Conservation (phyloP, 2,113 vertebrate species). For the Crotalus helleri region DNA sequence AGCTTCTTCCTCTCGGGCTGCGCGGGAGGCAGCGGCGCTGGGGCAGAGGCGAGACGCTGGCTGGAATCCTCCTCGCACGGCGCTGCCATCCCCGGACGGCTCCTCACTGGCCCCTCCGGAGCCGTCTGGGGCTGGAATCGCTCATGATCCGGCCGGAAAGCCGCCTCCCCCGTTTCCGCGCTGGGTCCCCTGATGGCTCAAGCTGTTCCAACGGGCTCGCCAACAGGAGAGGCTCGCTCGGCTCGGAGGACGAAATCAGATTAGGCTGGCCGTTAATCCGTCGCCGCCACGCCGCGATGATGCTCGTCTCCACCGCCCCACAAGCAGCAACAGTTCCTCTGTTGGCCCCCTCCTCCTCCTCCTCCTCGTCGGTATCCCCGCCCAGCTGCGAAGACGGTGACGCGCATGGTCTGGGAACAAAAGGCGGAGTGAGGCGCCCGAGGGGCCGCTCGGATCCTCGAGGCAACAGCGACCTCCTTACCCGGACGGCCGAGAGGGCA, state of each 20-base stretch:
- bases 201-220: background rate
- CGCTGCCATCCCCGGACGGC: constrained; percentile 40
- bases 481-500: constrained; percentile 21
- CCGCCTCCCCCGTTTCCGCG: background rate
- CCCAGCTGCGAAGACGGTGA: constrained; percentile 62
- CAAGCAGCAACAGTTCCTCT: background rate
- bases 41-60: constrained; percentile 26
- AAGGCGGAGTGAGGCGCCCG: constrained; percentile 66
- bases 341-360: background rate
- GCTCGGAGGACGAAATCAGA: background rate
- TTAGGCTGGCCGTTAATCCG: background rate
- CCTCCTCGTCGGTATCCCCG: constrained; percentile 29
- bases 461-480: constrained; percentile 74
- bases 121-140: constrained; percentile 21
- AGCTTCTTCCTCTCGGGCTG: constrained; percentile 78
- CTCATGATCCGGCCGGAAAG: background rate
- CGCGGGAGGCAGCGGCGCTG: constrained; percentile 26
- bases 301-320: background rate
- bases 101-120: constrained; percentile 32
- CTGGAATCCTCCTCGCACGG: constrained; percentile 42
- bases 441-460: constrained; percentile 45
- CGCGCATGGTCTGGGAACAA: constrained; percentile 71
- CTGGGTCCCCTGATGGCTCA: constrained; percentile 6
- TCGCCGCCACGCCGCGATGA: background rate
- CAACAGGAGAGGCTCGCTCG: background rate